A percentile compares a stretch with the other conserved stretches of the same genome.
Evolutionary conservation across 30 jellyfish, hydroid and myxozoan genomes (phyloP).

Genomic region (Morbakka virulenta): DNA sequence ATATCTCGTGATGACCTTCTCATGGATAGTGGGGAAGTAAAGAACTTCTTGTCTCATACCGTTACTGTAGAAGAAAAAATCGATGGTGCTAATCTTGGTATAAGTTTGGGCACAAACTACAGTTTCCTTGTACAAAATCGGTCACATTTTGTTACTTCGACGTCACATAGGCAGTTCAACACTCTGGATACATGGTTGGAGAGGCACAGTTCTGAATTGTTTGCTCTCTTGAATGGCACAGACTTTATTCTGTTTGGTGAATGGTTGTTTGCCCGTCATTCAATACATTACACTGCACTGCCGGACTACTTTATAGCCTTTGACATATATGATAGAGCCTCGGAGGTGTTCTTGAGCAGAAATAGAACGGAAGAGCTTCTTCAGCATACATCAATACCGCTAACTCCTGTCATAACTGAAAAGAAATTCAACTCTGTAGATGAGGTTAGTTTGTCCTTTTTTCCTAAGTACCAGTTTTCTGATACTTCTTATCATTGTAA

Average conservation of each 20-base stretch:
- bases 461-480: too few species aligned
- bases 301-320: constrained; percentile 78
- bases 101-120: constrained; percentile 44
- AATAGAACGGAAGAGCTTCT: constrained; percentile 42
- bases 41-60: constrained; percentile 30
- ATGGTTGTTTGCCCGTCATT: constrained; percentile 88
- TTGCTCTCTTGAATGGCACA: constrained; percentile 36
- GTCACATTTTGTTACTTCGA: constrained; percentile 64
- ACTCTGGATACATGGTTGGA: constrained; percentile 70
- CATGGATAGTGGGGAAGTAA: constrained; percentile 67
- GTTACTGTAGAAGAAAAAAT: constrained; percentile 77
- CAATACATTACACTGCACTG: constrained; percentile 57
- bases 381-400: constrained; percentile 32
- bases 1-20: constrained; percentile 82
- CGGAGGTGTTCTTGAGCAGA: constrained; percentile 24
- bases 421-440: constrained; percentile 10
- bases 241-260: constrained; percentile 72
- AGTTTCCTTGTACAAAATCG: constrained; percentile 69
- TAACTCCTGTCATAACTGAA: constrained; percentile 61
- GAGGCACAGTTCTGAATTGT: constrained; percentile 16
- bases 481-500: neutral
- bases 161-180: constrained; percentile 74
- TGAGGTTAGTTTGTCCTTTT: constrained; percentile 26
- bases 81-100: constrained; percentile 92
- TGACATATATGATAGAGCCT: constrained; percentile 55